Evolutionary conservation across 2,113 vertebrate species (phyloP).

Genomic region (Dissostichus mawsoni): DNA sequence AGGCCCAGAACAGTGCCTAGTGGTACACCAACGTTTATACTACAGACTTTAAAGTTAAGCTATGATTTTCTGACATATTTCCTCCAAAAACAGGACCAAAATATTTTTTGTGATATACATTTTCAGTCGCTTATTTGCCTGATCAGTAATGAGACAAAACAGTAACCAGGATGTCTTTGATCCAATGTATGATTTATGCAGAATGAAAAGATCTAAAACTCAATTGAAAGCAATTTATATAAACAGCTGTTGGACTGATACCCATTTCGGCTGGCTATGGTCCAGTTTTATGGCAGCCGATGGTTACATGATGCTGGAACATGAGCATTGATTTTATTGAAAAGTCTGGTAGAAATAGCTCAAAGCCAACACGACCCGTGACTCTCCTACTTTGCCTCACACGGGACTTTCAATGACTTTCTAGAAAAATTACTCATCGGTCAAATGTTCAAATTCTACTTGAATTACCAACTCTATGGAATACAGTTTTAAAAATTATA

Average conservation of each 20-base stretch:
- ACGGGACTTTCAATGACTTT: background rate
- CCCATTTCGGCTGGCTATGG: background rate
- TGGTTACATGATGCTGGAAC: conserved; percentile 28
- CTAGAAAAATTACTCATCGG: background rate
- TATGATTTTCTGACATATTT: background rate
- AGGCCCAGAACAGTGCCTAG: background rate
- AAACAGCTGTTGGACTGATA: background rate
- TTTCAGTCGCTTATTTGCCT: background rate
- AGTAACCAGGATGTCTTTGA: background rate
- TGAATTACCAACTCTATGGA: background rate
- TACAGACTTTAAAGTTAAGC: background rate
- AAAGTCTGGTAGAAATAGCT: conserved; percentile 23
- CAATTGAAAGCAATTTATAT: background rate
- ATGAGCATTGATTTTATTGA: conserved; percentile 38
- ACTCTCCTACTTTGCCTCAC: background rate
- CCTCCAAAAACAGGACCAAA: background rate
- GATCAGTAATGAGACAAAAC: background rate
- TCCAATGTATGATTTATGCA: no score
- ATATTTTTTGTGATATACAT: background rate
- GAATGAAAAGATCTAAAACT: background rate
- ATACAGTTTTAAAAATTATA: background rate
- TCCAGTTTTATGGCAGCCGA: conserved; percentile 9
- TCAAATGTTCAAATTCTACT: background rate
- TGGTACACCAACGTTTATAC: background rate
- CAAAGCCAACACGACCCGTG: conserved; percentile 12